phyloP scores from a whole-genome alignment of 2,113 vertebrate species.

The Mobula hypostoma region DNA sequence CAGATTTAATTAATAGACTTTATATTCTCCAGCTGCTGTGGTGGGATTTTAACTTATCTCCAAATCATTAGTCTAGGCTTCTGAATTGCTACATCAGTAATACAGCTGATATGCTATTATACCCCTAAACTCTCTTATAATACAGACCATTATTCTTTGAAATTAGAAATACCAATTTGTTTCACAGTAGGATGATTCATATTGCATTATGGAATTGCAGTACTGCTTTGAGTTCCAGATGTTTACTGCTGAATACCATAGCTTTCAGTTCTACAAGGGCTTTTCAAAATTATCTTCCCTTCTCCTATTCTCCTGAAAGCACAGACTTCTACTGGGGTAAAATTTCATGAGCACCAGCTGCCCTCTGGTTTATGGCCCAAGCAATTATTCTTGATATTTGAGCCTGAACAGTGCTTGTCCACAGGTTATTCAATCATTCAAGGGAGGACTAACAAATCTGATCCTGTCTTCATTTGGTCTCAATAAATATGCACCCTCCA shows the following conservation, averaged over 20 bases:
- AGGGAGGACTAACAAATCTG: neutral
- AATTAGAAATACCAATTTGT: neutral
- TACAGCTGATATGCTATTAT: neutral
- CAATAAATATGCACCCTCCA: neutral
- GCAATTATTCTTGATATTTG: slow-evolving; percentile 25
- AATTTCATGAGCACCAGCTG: neutral
- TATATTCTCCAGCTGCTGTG: slow-evolving; percentile 17
- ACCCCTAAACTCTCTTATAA: neutral
- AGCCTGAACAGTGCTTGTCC: neutral
- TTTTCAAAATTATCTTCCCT: slow-evolving; percentile 17
- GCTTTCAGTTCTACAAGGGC: neutral
- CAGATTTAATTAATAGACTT: slow-evolving; percentile 24
- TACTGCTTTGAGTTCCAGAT: neutral
- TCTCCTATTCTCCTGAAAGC: neutral
- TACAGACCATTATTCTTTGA: neutral
- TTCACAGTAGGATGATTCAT: neutral
- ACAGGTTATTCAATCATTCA: neutral
- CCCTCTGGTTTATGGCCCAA: neutral
- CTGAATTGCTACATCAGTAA: too few relatives aligned
- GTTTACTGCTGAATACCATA: neutral
- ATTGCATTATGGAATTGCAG: neutral
- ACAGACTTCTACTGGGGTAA: neutral
- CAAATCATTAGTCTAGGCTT: too few relatives aligned
- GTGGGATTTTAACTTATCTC: too few relatives aligned
- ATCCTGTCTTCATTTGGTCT: slow-evolving; percentile 10